These are phyloP conservation scores for Halocaridina rubra DNA, from an alignment of 2,888 invertebrate genomes.

Conservation along the genomic window DNA sequence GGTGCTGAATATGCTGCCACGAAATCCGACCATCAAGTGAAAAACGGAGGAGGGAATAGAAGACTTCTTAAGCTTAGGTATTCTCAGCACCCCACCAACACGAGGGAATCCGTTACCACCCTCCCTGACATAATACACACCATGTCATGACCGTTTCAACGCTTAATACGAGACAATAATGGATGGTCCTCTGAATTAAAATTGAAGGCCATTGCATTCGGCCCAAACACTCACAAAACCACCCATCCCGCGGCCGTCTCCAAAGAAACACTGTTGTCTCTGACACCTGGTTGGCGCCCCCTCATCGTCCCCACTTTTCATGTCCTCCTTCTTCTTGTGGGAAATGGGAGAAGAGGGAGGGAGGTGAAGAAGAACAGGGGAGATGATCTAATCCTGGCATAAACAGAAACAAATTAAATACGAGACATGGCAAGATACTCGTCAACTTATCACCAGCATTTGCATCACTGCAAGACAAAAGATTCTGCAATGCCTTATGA, in stretches of 20 bases:
- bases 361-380: background rate
- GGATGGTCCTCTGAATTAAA: no score
- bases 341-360: background rate
- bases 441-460: no score
- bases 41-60: background rate
- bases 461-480: no score
- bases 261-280: slow-evolving; percentile 37
- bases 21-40: background rate
- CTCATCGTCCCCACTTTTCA: background rate
- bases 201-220: background rate
- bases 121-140: background rate
- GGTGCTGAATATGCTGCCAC: slow-evolving; percentile 9
- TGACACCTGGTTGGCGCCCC: slow-evolving; percentile 40
- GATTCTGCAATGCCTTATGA: no score
- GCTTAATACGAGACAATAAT: background rate
- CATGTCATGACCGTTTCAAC: no score
- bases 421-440: no score
- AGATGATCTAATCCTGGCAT: no score
- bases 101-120: background rate
- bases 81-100: background rate
- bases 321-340: slow-evolving; percentile 9
- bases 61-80: background rate
- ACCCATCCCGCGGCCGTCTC: slow-evolving; percentile 49
- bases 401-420: no score
- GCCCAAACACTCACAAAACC: slow-evolving; percentile 18